Conservation (phyloP, 2,888 invertebrate species). For the Glyphotaelius pellucidus region DNA sequence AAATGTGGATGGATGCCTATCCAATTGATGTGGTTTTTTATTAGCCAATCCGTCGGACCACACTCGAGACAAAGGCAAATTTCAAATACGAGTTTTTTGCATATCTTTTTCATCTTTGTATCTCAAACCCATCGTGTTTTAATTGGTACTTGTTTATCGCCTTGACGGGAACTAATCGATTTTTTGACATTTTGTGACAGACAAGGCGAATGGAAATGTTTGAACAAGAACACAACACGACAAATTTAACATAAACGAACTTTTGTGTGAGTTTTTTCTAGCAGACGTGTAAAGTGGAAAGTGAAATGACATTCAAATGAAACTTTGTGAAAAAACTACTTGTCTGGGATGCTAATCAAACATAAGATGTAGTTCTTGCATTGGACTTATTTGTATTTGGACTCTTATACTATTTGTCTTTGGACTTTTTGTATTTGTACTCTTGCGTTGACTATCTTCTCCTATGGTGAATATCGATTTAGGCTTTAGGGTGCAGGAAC, state of each 20-base stretch:
- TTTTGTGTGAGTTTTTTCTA: not conserved
- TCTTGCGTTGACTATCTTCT: too few species aligned
- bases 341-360: not conserved
- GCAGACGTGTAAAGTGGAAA: not conserved
- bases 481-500: too few species aligned
- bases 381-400: not conserved
- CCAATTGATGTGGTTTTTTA: not conserved
- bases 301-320: not conserved
- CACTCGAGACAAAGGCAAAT: constrained; percentile 15
- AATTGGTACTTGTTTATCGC: constrained; percentile 30
- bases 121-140: constrained; percentile 22
- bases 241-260: not conserved
- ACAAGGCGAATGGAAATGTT: not conserved
- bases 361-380: not conserved
- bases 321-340: not conserved
- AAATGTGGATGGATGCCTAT: not conserved
- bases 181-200: constrained; percentile 32
- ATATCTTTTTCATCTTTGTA: constrained; percentile 29
- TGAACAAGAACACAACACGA: not conserved
- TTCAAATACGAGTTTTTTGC: constrained; percentile 6
- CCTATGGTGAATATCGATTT: too few species aligned
- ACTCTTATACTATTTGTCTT: not conserved
- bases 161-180: constrained; percentile 19
- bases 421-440: not conserved
- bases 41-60: constrained; percentile 5